Evolutionary conservation across 2,888 invertebrate genomes (phyloP), one percentile per base, ranked within the genome.

Genomic region (Diogma glabrata): DNA sequence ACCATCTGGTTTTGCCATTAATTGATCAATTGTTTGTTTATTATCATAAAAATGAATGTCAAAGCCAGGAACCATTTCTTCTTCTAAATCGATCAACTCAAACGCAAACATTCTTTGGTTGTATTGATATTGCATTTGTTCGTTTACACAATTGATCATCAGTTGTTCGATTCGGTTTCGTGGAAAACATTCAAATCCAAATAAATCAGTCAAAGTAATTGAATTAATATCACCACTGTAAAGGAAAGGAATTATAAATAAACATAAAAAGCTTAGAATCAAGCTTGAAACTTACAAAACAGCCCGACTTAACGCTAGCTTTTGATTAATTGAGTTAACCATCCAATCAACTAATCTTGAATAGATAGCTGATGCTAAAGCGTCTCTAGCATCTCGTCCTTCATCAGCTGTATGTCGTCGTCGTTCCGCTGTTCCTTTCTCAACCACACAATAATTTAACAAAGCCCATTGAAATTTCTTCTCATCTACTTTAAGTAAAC

Each of bases 71-170:
- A 91, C 75, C 19, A 84, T 85, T 65, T 94, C 93, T 55, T 87
- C 87, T 54, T 83, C 80, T 76, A 72, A 66, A 63, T 77, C 77
- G 58, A 79, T 81, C 82, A 88, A 84, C 75, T 94, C 94, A 85
- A 89, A 92, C 6, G 84, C 83, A 67, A 94, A 95, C 55, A 90
- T 78, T 63, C 87, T 79, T 68, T 95, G 94, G 61, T 92, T 87
- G 67, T 91, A 95, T 59, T 90, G 82, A 65, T 90, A 94, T 64
- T 94, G 93, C 64, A 95, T 78, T 69, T 94, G 92, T 65, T 95
- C 94, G 64, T 94, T 95, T 53, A 88, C 76, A 2, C 86, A 84
- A 64, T 95, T 95, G 3, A 92, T 84, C 58, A 91, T 81, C 8
- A 95, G 73, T 65, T 94, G 93, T 59, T 93, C 89, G 55, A 93